phyloP scores from a whole-genome alignment of 2,113 vertebrate genomes.

The Phylloscopus trochilus region DNA sequence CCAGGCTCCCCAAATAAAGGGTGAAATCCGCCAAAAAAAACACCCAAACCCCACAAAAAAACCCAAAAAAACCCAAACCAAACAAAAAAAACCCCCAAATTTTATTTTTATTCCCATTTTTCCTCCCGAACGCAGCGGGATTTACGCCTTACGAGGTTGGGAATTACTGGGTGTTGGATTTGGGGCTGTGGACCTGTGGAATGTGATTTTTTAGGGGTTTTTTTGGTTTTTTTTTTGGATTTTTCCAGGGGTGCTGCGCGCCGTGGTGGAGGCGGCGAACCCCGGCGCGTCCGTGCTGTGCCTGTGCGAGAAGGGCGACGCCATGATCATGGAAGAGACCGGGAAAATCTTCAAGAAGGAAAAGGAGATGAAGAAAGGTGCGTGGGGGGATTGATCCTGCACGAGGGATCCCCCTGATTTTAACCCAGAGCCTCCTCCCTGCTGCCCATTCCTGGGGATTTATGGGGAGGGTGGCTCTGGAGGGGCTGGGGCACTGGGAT shows the following conservation, averaged over 20 bases:
- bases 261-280: slow-evolving; percentile 80
- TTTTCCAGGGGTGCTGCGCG: slow-evolving; percentile 85
- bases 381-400: accelerated
- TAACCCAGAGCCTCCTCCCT: too few relatives aligned
- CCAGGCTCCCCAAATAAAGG: too few relatives aligned
- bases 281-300: slow-evolving; percentile 85
- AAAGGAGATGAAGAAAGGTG: slow-evolving; percentile 98
- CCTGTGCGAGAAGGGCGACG: slow-evolving; percentile 91
- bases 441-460: not conserved
- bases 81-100: too few relatives aligned
- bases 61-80: too few relatives aligned
- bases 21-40: too few relatives aligned
- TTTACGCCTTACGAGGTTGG: accelerated
- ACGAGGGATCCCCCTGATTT: accelerated
- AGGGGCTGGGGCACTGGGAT: too few relatives aligned
- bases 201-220: not conserved
- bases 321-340: slow-evolving; percentile 90
- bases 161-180: not conserved
- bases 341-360: slow-evolving; percentile 98
- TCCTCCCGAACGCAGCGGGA: too few relatives aligned
- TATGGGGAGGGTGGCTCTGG: too few relatives aligned
- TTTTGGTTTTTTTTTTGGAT: not conserved
- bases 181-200: accelerated
- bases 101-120: too few relatives aligned
- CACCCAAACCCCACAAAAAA: too few relatives aligned